phyloP scores from a whole-genome alignment of 2,797 vertebrate genomes.

The Lepilemur septentrionalis region DNA sequence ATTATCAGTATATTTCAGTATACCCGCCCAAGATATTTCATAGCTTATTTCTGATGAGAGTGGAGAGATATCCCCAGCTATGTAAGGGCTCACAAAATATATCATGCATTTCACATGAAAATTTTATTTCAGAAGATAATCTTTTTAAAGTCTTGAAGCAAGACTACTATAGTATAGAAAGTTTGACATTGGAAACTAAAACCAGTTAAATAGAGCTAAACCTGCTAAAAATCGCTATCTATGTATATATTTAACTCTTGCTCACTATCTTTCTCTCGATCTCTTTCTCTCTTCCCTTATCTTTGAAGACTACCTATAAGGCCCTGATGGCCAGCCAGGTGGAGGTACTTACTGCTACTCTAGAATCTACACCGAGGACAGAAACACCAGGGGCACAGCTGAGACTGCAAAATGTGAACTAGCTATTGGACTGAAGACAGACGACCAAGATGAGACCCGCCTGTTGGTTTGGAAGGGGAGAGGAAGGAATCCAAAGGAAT shows the following conservation, averaged over 20 bases:
- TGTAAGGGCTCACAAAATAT: background rate
- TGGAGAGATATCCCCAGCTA: background rate
- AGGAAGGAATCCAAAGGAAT: background rate
- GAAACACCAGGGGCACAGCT: background rate
- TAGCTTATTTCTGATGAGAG: background rate
- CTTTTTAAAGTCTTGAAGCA: background rate
- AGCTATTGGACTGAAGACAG: background rate
- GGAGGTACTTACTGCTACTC: background rate
- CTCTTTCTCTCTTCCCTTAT: background rate
- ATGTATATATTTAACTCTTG: no score
- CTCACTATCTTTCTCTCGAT: background rate
- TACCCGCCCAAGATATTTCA: background rate
- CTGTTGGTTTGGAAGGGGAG: background rate
- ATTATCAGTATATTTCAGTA: background rate
- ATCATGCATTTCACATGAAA: background rate
- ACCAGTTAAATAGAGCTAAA: background rate
- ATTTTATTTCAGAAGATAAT: background rate
- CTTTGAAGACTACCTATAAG: background rate
- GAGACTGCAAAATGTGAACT: background rate
- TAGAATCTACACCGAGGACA: background rate
- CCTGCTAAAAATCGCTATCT: background rate
- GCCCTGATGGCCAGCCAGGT: background rate
- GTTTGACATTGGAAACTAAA: background rate
- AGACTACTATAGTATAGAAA: background rate
- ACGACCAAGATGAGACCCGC: rapidly evolving